These are phyloP conservation scores for Bradysia coprophila DNA, from an alignment of 1,140 invertebrate species.

Conservation along the genomic window DNA sequence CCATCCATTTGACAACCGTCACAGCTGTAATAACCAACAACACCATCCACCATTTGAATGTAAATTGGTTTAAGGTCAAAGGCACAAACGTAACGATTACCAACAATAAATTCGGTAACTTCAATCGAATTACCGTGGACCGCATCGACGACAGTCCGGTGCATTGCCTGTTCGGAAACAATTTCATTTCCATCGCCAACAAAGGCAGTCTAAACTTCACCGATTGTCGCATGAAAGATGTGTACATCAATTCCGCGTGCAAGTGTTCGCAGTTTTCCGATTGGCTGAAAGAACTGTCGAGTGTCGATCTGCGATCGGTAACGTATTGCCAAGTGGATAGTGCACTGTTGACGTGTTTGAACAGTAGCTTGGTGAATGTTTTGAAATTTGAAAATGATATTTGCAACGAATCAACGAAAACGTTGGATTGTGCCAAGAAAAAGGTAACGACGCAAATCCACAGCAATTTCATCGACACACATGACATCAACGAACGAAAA, in stretches of 20 bases:
- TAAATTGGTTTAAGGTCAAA: conserved; percentile 13
- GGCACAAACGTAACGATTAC: conserved; percentile 10
- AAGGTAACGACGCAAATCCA: conserved; percentile 6
- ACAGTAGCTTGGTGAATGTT: conserved; percentile 10
- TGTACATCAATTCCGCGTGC: conserved; percentile 9
- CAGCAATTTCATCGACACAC: conserved; percentile 8
- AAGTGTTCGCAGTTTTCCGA: conserved; percentile 9
- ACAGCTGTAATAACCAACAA: conserved; percentile 11
- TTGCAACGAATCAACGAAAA: conserved; percentile 9
- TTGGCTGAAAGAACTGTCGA: conserved; percentile 9
- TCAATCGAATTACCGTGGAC: conserved; percentile 10
- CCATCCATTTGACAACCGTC: conserved; percentile 10
- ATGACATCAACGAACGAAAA: conserved; percentile 6
- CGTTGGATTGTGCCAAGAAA: conserved; percentile 9
- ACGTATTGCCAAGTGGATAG: conserved; percentile 10
- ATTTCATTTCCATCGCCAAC: conserved; percentile 10
- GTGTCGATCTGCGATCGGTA: conserved; percentile 15
- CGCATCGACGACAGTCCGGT: conserved; percentile 2
- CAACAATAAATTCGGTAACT: conserved; percentile 13
- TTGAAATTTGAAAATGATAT: conserved; percentile 12
- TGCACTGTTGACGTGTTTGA: conserved; percentile 12
- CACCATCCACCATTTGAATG: conserved; percentile 7
- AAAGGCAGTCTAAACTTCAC: conserved; percentile 13
- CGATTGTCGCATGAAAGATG: conserved; percentile 10
- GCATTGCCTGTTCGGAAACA: conserved; percentile 15